Evolutionary conservation across 2,888 invertebrate genomes (phyloP).

Genomic region (Eurois occulta): DNA sequence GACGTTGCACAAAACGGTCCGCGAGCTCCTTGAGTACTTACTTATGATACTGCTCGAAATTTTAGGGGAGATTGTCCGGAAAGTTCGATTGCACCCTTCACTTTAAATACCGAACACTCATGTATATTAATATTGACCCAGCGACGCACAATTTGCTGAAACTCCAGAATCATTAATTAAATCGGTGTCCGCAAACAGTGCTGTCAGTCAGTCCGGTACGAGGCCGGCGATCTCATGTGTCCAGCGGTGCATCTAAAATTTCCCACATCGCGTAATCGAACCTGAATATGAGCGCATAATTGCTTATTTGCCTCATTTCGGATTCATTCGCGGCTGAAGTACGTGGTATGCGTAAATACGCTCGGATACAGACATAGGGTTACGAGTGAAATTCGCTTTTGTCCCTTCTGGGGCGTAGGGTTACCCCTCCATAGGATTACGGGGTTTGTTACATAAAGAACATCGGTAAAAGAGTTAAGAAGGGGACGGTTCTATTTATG

Average conservation of each 20-base stretch:
- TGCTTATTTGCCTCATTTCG: constrained; percentile 89
- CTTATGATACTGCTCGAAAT: constrained; percentile 33
- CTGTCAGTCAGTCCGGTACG: constrained; percentile 54
- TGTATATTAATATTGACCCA: constrained; percentile 36
- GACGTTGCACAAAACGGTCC: constrained; percentile 51
- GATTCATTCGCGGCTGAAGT: constrained; percentile 81
- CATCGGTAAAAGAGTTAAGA: constrained; percentile 41
- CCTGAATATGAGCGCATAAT: constrained; percentile 85
- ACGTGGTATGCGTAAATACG: constrained; percentile 70
- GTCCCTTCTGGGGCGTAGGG: constrained; percentile 52
- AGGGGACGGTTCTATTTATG: constrained; percentile 38
- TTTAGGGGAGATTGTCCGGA: constrained; percentile 14
- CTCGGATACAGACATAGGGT: constrained; percentile 64
- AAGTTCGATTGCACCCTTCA: constrained; percentile 19
- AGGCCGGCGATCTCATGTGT: constrained; percentile 63
- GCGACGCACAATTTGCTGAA: constrained; percentile 43
- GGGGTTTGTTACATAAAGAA: constrained; percentile 43
- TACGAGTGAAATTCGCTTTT: constrained; percentile 66
- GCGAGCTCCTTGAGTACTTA: constrained; percentile 37
- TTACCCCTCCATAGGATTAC: constrained; percentile 51
- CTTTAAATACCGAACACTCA: constrained; percentile 19
- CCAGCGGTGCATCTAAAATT: constrained; percentile 80
- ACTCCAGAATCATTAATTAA: constrained; percentile 61
- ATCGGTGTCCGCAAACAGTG: constrained; percentile 54
- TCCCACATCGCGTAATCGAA: constrained; percentile 84